Evolutionary conservation across 2,888 invertebrate genomes (phyloP).

Genomic region (Ornithoptera priamus): DNA sequence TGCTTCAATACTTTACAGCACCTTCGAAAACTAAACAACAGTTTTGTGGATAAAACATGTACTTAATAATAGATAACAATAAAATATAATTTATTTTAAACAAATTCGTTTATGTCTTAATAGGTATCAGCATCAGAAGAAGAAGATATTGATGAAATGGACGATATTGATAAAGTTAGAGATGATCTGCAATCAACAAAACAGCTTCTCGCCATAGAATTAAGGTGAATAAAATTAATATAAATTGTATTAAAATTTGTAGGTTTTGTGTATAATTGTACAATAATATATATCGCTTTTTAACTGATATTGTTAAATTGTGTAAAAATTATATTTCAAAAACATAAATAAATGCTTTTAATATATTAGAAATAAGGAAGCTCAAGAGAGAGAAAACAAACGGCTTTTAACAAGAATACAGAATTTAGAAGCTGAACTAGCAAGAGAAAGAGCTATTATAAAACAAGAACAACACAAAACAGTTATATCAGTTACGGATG

Average conservation of each 20-base stretch:
- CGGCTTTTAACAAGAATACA: slow-evolving; percentile 88
- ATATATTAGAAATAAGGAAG: slow-evolving; percentile 86
- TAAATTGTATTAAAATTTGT: too few species aligned
- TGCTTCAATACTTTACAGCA: too few species aligned
- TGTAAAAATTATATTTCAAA: neutral
- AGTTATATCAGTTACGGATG: slow-evolving; percentile 76
- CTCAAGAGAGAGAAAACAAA: slow-evolving; percentile 91
- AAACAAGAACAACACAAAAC: slow-evolving; percentile 77
- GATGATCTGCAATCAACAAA: slow-evolving; percentile 96
- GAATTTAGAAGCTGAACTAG: slow-evolving; percentile 90
- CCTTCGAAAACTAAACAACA: too few species aligned
- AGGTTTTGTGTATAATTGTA: too few species aligned
- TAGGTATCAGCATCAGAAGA: slow-evolving; percentile 71
- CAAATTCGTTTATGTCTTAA: slow-evolving; percentile 5
- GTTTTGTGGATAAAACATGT: too few species aligned
- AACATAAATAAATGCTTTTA: too few species aligned
- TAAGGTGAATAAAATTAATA: slow-evolving; percentile 64
- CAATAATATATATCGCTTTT: too few species aligned
- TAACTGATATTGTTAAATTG: neutral
- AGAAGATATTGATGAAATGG: slow-evolving; percentile 90
- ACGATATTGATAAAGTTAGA: slow-evolving; percentile 93
- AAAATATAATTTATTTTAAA: too few species aligned
- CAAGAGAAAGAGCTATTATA: slow-evolving; percentile 82
- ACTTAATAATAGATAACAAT: too few species aligned
- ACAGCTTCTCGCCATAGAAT: slow-evolving; percentile 92